These are phyloP conservation scores for Allenopithecus nigroviridis DNA, from an alignment of 2,797 vertebrate species.

Conservation along the genomic window DNA sequence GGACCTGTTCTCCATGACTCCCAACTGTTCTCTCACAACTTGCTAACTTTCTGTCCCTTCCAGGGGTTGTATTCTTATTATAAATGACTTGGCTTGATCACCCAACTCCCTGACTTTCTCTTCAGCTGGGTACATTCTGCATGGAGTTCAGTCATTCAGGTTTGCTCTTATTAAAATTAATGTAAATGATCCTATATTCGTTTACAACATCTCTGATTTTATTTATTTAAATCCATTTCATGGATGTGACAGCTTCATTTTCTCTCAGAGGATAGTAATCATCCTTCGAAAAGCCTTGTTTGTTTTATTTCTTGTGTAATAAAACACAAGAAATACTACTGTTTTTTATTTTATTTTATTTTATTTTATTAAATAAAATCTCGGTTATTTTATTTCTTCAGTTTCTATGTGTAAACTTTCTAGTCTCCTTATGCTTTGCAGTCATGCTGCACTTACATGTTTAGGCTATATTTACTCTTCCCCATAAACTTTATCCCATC, in stretches of 20 bases:
- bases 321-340: no score
- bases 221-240: neutral
- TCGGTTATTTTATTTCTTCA: neutral
- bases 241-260: neutral
- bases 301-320: no score
- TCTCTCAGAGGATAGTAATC: neutral
- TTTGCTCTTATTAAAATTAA: constrained; percentile 27
- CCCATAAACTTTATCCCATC: neutral
- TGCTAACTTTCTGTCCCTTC: neutral
- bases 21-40: neutral
- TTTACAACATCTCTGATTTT: neutral
- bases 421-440: neutral
- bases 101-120: neutral
- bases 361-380: no score
- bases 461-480: neutral
- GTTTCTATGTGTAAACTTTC: neutral
- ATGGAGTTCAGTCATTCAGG: neutral
- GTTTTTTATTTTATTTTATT: no score
- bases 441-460: neutral
- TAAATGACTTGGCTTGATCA: neutral
- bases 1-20: neutral
- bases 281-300: neutral
- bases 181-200: neutral
- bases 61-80: neutral
- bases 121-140: neutral